These are phyloP conservation scores for Tachystola acroxantha DNA, from an alignment of 2,888 invertebrate species.

Conservation along the genomic window DNA sequence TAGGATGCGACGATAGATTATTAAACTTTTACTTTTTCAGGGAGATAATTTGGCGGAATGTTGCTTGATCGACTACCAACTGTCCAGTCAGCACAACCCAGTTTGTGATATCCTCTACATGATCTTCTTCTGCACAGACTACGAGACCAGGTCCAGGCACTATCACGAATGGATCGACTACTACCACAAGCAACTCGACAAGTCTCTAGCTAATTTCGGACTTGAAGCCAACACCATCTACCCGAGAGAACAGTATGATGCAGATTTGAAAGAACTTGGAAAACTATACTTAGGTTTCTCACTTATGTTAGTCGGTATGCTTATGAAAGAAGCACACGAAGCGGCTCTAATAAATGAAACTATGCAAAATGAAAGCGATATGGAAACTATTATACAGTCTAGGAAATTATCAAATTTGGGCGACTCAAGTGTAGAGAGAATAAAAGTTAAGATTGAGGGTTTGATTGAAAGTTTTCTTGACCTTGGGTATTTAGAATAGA, in stretches of 20 bases:
- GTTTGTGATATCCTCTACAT: slow-evolving; percentile 11
- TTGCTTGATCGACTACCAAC: slow-evolving; percentile 17
- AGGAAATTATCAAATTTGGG: background rate
- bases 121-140: slow-evolving; percentile 13
- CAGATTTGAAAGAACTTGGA: slow-evolving; percentile 11
- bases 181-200: slow-evolving; percentile 1
- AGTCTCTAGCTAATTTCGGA: background rate
- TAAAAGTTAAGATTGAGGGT: background rate
- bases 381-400: background rate
- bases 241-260: background rate
- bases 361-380: background rate
- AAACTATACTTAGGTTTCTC: slow-evolving; percentile 5
- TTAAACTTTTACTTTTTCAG: slow-evolving; percentile 1
- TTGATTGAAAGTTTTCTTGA: background rate
- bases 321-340: background rate
- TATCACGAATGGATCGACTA: slow-evolving; percentile 4
- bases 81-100: slow-evolving; percentile 10
- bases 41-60: slow-evolving; percentile 8
- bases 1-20: background rate
- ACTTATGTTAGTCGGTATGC: background rate
- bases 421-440: background rate
- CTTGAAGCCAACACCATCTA: background rate
- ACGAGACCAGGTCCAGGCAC: slow-evolving; percentile 6
- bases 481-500: background rate
- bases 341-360: background rate